Evolutionary conservation across 2,888 invertebrate genomes (phyloP), one percentile per base, ranked within the genome.

Genomic region (Conus canariensis): DNA sequence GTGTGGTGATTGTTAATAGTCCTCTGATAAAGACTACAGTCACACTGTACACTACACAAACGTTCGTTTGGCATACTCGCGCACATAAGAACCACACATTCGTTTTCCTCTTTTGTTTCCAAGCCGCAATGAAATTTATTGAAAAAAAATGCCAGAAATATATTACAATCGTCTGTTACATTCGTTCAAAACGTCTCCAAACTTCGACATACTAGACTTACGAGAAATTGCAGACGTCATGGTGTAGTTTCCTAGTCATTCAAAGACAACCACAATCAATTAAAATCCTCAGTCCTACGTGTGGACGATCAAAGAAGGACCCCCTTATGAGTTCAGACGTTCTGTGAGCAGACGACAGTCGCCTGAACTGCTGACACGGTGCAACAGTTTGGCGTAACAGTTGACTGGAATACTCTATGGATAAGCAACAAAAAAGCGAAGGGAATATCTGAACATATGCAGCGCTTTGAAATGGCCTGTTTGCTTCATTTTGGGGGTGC

Each of bases 91-190:
- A 59, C 30, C 86, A 86, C 64, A 86, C 67, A 86, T 25, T 59
- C 64, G 67, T 16, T 10, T 45, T 10, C 25, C 9, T 25, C 6
- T 9, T 74, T 86, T 86, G 67, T 89, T 87, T 88, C 30, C 82
- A 88, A 88, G 88, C 88, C 83, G 88, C 88, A 60, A 60, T 88
- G 88, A 88, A 88, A 45, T 88, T 88, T 83, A 83, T 88, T 88
- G 56, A 88, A 88, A 88, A n/a, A 88, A 88, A 58, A 77, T 88
- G 88, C 83, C 83, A 83, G 83, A 82, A 88, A 83, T 83, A 88
- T 67, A 56, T 83, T 83, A 64, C 88, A 83, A 83, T 67, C 59
- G 82, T 45, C 59, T 58, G 56, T 80, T 59, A 56, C 56, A 83
- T 30, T 83, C 67, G 22, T 25, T 59, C 88, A 88, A 30, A 83